Conservation (phyloP, 2,797 vertebrate genomes). For the Parauchenoglanis ngamensis region DNA sequence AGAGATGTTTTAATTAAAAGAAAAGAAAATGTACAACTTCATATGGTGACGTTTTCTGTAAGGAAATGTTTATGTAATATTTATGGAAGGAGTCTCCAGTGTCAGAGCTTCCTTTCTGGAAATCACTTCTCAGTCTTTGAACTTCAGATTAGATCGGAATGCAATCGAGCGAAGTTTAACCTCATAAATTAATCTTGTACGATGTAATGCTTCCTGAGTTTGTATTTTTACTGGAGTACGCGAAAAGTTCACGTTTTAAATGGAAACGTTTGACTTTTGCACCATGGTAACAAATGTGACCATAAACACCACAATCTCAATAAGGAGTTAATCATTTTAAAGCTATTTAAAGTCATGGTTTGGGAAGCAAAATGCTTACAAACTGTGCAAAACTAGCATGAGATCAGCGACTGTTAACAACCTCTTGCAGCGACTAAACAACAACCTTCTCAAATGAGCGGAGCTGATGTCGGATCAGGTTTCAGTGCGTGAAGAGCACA, state of each 20-base stretch:
- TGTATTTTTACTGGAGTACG: too few species aligned
- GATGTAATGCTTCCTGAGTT: neutral
- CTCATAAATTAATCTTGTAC: neutral
- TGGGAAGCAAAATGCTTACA: neutral
- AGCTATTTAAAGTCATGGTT: neutral
- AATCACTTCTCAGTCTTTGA: too few species aligned
- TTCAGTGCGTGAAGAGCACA: constrained; percentile 15
- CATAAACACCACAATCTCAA: neutral
- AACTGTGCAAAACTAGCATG: neutral
- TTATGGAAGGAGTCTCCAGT: neutral
- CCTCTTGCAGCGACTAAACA: constrained; percentile 15
- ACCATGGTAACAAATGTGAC: neutral
- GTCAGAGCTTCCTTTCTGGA: neutral
- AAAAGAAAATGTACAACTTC: neutral
- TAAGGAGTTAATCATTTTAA: neutral
- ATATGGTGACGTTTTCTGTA: neutral
- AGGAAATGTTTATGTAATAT: neutral
- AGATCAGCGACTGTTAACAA: neutral
- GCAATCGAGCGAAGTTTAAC: neutral
- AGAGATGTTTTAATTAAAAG: neutral
- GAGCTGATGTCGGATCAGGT: constrained; percentile 17
- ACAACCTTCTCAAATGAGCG: constrained; percentile 1
- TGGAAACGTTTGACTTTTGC: neutral
- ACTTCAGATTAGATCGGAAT: too few species aligned
- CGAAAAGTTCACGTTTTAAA: neutral